These are phyloP conservation scores for human DNA, from an alignment of 2,113 vertebrate species.

Conservation along the genomic window GRCh38 chr6:133545501-133546000, in stretches of 20 bases:
- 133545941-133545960: background rate
- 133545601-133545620: background rate
- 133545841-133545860: conserved; percentile 19
- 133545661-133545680: background rate
- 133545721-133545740: background rate
- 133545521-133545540: background rate
- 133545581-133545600: background rate
- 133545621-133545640: background rate
- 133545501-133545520: background rate
- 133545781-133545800: background rate
- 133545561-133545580: background rate
- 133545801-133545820: background rate
- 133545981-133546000: background rate
- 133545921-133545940: background rate
- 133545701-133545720: background rate
- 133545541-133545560: background rate
- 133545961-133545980: background rate
- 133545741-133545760: background rate
- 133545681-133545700: background rate
- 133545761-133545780: too few relatives aligned
- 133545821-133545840: background rate
- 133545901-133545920: background rate
- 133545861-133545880: conserved; percentile 30
- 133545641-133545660: background rate
- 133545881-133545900: conserved; percentile 7